These are phyloP conservation scores for Polydrusus tereticollis DNA, from an alignment of 2,888 invertebrate species.

Conservation along the genomic window DNA sequence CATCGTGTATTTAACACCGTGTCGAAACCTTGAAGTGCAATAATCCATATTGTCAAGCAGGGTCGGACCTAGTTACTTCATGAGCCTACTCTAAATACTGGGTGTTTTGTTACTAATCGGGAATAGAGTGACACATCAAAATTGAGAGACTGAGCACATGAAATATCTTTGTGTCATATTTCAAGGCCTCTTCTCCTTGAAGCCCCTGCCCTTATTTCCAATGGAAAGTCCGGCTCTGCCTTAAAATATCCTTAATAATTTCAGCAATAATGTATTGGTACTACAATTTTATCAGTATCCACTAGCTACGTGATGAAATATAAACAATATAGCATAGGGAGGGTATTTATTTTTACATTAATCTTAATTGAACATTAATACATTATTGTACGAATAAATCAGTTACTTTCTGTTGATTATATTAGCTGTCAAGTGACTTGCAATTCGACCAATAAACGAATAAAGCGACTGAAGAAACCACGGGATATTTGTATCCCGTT, in stretches of 20 bases:
- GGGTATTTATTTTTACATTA: neutral
- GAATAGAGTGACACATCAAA: too few relatives aligned
- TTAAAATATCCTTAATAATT: neutral
- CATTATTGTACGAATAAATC: constrained; percentile 9
- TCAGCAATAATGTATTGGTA: neutral
- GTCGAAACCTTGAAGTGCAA: too few relatives aligned
- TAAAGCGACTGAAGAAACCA: constrained; percentile 39
- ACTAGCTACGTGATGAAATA: neutral
- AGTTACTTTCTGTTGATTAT: constrained; percentile 37
- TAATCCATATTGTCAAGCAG: too few relatives aligned
- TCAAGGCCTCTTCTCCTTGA: too few relatives aligned
- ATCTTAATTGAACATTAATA: constrained; percentile 17
- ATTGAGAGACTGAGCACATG: too few relatives aligned
- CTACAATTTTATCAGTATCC: neutral
- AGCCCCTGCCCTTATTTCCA: too few relatives aligned
- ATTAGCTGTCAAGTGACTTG: constrained; percentile 51
- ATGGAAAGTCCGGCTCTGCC: too few relatives aligned
- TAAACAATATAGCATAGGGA: neutral
- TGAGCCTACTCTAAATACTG: too few relatives aligned
- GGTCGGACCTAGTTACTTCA: too few relatives aligned
- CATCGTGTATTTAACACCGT: too few relatives aligned
- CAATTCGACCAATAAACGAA: constrained; percentile 39
- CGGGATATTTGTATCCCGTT: constrained; percentile 41
- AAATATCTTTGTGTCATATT: too few relatives aligned
- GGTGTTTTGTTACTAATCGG: too few relatives aligned